Evolutionary conservation across 1,140 invertebrate genomes (phyloP), one percentile per base, ranked within the genome.

Genomic region (Caenorhabditis latens): DNA sequence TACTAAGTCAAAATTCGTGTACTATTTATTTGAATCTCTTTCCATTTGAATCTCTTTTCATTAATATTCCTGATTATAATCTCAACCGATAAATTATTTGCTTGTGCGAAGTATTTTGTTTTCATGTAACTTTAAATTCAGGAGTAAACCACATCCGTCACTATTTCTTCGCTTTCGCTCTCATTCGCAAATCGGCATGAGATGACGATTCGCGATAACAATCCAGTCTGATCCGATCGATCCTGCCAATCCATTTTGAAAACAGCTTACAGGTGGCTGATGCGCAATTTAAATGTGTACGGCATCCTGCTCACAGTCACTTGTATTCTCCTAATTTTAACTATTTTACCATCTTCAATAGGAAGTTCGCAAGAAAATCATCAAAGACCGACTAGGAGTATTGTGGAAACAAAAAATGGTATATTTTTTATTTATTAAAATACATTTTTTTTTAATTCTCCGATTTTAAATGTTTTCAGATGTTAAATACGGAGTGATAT

Each of bases 401-500:
- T 79, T 2, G 71, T 50, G 11, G 71, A 79, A 24, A 19, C 46
- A 8, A 46, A 79, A 79, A 79, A 79, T n/a, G 46, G 71, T 79
- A 0, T 65, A 53, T 13, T 53, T 13, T 53, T 53, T 0, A 9
- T 1, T 9, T 53, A 53, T 53, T 53, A 53, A 13, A 16, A 53
- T 53, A 53, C 1, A 53, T 32, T 32, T n/a, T n/a, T n/a, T n/a
- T n/a, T n/a, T n/a, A n/a, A n/a, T n/a, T n/a, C n/a, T n/a, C n/a
- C n/a, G 2, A 2, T 32, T 32, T 32, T 2, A 32, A 32, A 32
- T 32, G 32, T 63, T 63, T 63, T 32, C 65, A 79, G 87, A 90
- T 55, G 48, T 91, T n/a, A 91, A 93, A 87, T 94, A 94, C 91
- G 94, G 94, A n/a, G 93, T 94, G 42, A 93, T 94, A 43, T 93